A percentile compares a stretch with the other conserved stretches of the same genome.
Evolutionary conservation across 2,113 vertebrate genomes (phyloP).

Genomic region (Sciurus niger): DNA sequence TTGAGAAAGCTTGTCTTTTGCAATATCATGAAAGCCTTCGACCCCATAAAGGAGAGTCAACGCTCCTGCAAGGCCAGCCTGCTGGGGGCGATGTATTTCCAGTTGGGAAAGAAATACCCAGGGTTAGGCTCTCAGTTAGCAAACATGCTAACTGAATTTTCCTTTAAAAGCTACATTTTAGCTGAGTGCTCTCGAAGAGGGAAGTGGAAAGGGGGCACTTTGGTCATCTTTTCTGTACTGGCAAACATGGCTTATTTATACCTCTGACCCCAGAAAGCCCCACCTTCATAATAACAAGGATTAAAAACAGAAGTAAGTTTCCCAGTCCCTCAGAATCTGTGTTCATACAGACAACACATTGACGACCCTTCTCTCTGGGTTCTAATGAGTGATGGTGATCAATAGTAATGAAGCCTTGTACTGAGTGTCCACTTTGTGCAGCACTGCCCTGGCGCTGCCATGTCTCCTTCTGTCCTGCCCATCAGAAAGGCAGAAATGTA

Average conservation of each 20-base stretch:
- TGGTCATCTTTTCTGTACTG: background rate
- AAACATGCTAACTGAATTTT: slow-evolving; percentile 49
- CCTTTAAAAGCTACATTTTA: background rate
- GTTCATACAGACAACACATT: background rate
- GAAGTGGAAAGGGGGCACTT: background rate
- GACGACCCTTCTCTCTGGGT: background rate
- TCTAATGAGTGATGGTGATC: background rate
- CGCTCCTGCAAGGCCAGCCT: background rate
- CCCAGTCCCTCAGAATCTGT: background rate
- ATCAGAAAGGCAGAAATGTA: background rate
- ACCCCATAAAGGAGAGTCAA: slow-evolving; percentile 58
- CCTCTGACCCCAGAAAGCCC: background rate
- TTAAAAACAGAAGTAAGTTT: background rate
- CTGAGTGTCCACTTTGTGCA: background rate
- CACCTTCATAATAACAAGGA: background rate
- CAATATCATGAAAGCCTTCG: slow-evolving; percentile 63
- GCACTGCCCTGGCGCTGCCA: accelerated
- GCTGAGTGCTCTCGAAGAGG: background rate
- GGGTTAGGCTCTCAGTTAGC: background rate
- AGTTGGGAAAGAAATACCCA: slow-evolving; percentile 26
- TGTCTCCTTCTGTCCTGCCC: background rate
- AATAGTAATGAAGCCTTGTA: background rate
- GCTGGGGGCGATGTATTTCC: background rate
- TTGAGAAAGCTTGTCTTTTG: slow-evolving; percentile 73
- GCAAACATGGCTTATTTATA: background rate